phyloP scores from a whole-genome alignment of 2,888 invertebrate species.

The Globia sparganii region DNA sequence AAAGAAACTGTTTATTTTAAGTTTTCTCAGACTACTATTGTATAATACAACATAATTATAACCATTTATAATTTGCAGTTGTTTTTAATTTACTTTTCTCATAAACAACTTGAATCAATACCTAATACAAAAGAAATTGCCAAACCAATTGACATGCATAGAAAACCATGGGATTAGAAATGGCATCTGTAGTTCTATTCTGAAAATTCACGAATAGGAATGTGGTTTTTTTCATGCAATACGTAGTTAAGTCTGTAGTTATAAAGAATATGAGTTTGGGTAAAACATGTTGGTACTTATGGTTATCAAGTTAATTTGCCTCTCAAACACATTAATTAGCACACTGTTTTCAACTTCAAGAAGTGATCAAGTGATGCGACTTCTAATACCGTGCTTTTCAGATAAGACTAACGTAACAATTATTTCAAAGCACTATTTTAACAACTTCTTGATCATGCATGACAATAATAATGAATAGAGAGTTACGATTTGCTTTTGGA shows the following conservation, averaged over 20 bases:
- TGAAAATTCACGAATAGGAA: background rate
- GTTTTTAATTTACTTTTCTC: slow-evolving; percentile 42
- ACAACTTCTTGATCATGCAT: background rate
- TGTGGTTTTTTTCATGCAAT: background rate
- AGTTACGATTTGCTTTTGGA: too few relatives aligned
- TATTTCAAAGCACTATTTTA: background rate
- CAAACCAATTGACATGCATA: background rate
- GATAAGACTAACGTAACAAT: background rate
- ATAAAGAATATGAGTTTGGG: background rate
- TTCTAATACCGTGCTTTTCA: background rate
- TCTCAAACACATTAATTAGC: background rate
- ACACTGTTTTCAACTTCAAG: background rate
- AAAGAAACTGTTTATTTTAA: slow-evolving; percentile 34
- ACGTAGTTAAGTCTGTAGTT: background rate
- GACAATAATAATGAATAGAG: background rate
- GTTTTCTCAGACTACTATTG: slow-evolving; percentile 29
- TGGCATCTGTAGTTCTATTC: background rate
- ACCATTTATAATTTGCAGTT: slow-evolving; percentile 31
- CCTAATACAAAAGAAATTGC: background rate
- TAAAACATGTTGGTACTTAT: background rate
- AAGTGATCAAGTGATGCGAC: background rate
- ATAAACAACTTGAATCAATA: slow-evolving; percentile 39
- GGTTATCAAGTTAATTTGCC: background rate
- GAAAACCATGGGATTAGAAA: background rate
- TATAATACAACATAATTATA: slow-evolving; percentile 48